Evolutionary conservation across 2,113 vertebrate species (phyloP).

Genomic region (Kryptolebias marmoratus): DNA sequence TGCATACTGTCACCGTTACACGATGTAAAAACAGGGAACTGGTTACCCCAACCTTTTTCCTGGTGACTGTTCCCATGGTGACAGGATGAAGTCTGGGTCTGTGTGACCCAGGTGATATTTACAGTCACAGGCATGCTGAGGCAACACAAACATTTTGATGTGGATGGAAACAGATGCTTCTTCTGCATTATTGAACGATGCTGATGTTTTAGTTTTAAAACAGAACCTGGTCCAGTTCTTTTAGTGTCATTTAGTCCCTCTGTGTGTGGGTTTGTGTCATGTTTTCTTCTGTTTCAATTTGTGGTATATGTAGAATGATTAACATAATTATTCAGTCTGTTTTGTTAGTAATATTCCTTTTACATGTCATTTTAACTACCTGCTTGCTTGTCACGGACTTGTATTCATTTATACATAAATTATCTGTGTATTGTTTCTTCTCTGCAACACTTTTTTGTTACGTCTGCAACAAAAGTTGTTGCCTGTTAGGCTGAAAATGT

Average conservation of each 20-base stretch:
- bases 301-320: not conserved
- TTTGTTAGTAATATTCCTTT: not conserved
- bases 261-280: not conserved
- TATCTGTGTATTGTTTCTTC: not conserved
- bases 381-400: not conserved
- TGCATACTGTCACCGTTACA: not conserved
- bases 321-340: not conserved
- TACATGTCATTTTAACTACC: not conserved
- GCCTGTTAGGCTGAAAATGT: too few relatives aligned
- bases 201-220: not conserved
- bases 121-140: not conserved
- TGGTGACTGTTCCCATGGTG: constrained; percentile 5
- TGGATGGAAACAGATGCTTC: not conserved
- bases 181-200: constrained; percentile 5
- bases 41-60: not conserved
- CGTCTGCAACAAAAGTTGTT: not conserved
- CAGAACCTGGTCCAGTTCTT: not conserved
- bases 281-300: not conserved
- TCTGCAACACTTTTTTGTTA: not conserved
- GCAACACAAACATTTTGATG: not conserved
- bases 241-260: not conserved
- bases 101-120: not conserved
- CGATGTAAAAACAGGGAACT: not conserved
- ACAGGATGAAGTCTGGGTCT: constrained; percentile 1
- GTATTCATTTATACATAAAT: not conserved